Conservation (phyloP, 2,888 invertebrate species). For the Pammene fasciana region DNA sequence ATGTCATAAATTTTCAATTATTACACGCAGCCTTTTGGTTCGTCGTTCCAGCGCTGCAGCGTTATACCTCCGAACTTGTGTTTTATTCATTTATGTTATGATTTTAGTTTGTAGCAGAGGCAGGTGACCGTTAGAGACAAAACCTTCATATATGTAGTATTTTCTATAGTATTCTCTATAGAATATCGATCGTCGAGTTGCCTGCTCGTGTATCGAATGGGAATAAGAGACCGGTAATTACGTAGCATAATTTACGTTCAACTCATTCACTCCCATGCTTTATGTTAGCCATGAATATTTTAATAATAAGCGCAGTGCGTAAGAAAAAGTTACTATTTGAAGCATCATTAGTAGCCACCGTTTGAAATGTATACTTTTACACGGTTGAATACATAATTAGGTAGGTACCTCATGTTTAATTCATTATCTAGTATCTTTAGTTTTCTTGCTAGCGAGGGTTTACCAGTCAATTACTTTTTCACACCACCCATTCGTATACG, state of each 20-base stretch:
- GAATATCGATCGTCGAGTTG: no score
- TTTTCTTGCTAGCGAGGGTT: background rate
- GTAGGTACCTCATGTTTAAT: conserved; percentile 34
- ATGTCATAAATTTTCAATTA: no score
- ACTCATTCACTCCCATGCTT: conserved; percentile 60
- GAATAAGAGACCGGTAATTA: conserved; percentile 66
- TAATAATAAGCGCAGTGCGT: conserved; percentile 53
- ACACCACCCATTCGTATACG: no score
- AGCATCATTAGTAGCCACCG: conserved; percentile 31
- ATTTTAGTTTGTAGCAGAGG: no score
- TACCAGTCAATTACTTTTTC: conserved; percentile 12
- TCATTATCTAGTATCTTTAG: conserved; percentile 13
- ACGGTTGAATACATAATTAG: conserved; percentile 28
- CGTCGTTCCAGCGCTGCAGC: no score
- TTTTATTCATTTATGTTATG: no score
- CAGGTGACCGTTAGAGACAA: no score
- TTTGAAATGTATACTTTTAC: conserved; percentile 34
- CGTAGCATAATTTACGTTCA: conserved; percentile 41
- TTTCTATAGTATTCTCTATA: no score
- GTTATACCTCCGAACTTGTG: no score
- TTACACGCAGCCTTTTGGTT: no score
- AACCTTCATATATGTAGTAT: no score
- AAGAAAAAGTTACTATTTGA: conserved; percentile 33
- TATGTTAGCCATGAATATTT: conserved; percentile 64
- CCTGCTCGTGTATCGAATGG: background rate